These are phyloP conservation scores for Gallinago solitaria DNA, from an alignment of 2,797 vertebrate genomes.

Conservation along the genomic window DNA sequence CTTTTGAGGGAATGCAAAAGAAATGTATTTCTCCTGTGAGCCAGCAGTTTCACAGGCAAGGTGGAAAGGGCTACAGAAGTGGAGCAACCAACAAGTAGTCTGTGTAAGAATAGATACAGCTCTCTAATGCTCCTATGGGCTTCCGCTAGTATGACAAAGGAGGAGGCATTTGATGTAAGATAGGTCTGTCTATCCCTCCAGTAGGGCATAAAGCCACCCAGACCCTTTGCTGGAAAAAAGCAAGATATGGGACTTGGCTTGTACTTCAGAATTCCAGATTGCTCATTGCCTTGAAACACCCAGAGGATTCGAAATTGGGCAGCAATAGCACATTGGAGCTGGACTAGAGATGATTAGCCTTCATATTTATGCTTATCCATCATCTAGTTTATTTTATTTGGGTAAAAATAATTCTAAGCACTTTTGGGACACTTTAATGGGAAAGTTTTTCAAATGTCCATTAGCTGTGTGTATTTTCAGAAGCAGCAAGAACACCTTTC, in stretches of 20 bases:
- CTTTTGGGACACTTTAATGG: neutral
- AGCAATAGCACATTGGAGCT: neutral
- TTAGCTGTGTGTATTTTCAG: neutral
- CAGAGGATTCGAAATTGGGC: neutral
- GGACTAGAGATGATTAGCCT: neutral
- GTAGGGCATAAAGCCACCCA: neutral
- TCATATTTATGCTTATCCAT: neutral
- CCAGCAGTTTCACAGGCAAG: neutral
- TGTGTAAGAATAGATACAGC: neutral
- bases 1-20: neutral
- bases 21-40: neutral
- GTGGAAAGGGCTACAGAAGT: neutral
- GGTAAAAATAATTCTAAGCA: neutral
- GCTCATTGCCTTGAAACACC: accelerated
- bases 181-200: neutral
- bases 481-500: neutral
- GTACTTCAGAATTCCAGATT: neutral
- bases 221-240: neutral
- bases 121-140: neutral
- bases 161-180: neutral
- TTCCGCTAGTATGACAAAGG: neutral
- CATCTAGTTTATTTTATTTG: too few relatives aligned
- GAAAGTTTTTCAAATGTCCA: neutral
- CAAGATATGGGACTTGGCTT: neutral
- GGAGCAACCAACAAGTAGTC: neutral